These are phyloP conservation scores for Apaloderma vittatum DNA, from an alignment of 2,113 vertebrate genomes.

Conservation along the genomic window DNA sequence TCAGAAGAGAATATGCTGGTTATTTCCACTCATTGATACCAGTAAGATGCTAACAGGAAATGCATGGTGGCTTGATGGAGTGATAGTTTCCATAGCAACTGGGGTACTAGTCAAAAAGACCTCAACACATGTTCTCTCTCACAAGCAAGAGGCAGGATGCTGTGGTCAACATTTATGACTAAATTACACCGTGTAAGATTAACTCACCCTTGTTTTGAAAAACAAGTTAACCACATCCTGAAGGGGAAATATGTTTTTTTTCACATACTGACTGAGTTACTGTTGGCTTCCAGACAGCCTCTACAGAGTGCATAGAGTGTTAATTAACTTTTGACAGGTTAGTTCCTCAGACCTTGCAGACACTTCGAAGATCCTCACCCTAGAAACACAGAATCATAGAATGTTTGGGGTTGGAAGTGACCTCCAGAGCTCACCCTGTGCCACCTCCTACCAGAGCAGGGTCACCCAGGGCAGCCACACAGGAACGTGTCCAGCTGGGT, in stretches of 20 bases:
- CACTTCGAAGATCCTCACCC: neutral
- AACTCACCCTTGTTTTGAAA: neutral
- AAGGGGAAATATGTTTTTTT: neutral
- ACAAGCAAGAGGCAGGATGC: neutral
- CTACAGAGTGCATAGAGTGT: neutral
- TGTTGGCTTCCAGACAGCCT: neutral
- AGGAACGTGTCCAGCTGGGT: too few relatives aligned
- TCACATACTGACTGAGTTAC: neutral
- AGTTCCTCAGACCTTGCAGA: neutral
- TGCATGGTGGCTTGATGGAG: neutral
- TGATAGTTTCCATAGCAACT: neutral
- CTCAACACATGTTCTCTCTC: neutral
- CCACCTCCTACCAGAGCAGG: too few relatives aligned
- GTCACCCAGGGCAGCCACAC: too few relatives aligned
- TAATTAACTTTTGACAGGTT: neutral
- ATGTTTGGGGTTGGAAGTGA: too few relatives aligned
- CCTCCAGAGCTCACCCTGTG: too few relatives aligned
- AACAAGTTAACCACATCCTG: slow-evolving; percentile 41
- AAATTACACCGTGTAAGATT: neutral
- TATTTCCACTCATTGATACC: neutral
- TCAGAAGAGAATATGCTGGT: neutral
- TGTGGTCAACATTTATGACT: neutral
- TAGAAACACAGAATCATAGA: too few relatives aligned
- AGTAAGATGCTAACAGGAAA: neutral
- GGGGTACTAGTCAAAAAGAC: neutral